Evolutionary conservation across 2,888 invertebrate genomes (phyloP), one percentile per base, ranked within the genome.

Genomic region (Diarsia dahlii): DNA sequence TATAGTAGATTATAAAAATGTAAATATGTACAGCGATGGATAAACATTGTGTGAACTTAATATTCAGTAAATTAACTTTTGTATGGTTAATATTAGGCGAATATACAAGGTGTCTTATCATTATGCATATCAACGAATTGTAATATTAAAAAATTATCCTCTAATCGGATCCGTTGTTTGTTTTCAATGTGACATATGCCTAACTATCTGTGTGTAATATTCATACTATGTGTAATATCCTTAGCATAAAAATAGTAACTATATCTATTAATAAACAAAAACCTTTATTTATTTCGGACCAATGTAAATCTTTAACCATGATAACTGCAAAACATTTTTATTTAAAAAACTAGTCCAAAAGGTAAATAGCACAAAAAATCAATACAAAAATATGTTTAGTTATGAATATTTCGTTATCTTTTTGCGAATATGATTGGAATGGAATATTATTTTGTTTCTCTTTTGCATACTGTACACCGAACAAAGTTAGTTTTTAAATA

Each of bases 101-200:
- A 93, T 94, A 91, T 95, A 95, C 96, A 96, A 95, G 95, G 96
- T 96, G 96, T 96, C 96, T 96, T 96, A 95, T 92, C 93, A 95
- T 94, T 95, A 96, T 96, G 96, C 96, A 96, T 96, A 96, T 96
- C 96, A 96, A 95, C 95, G 95, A 96, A 95, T 93, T 93, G 93
- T 95, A 95, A 93, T 92, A 92, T 90, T 91, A 87, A 89, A 88
- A 72, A 64, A 46, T 74, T 85, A 89, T 80, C 81, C 84, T 82
- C 71, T 87, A 84, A 86, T 82, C 81, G 81, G 77, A 86, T 82
- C 88, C 86, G 89, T 85, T 88, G 85, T 87, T 85, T 87, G 78
- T 89, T 87, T 84, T 87, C 84, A 80, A 73, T 89, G 84, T 86
- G 84, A 87, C 84, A 86, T 86, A 84, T 81, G 78, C 80, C 81